Percentiles rank a stretch among this genome's conserved stretches.
Evolutionary conservation across 2,888 invertebrate genomes (phyloP).

Genomic region (Scrobipalpa costella): DNA sequence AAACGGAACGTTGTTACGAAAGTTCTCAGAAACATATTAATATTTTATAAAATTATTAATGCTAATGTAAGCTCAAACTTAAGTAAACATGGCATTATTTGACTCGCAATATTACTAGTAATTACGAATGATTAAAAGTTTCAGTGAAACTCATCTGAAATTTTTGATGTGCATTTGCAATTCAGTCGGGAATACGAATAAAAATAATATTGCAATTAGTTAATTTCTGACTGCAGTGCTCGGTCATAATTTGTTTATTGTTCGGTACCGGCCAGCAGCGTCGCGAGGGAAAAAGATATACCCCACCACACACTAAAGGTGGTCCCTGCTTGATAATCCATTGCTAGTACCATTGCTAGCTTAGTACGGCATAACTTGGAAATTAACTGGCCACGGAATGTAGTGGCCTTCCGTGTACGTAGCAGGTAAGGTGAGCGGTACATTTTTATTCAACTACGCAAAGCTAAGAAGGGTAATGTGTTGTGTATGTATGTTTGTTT

Average conservation of each 20-base stretch:
- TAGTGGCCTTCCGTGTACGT: neutral
- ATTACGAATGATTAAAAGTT: slow-evolving; percentile 4
- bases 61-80: neutral
- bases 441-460: slow-evolving; percentile 21
- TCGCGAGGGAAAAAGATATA: slow-evolving; percentile 7
- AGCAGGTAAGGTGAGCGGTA: neutral
- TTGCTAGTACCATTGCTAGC: neutral
- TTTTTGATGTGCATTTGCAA: neutral
- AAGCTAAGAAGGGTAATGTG: no score
- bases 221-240: slow-evolving; percentile 27
- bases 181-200: neutral
- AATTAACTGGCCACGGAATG: neutral
- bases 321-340: slow-evolving; percentile 13
- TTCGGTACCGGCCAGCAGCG: neutral
- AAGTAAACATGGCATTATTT: neutral
- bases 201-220: slow-evolving; percentile 8
- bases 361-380: neutral
- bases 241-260: slow-evolving; percentile 27
- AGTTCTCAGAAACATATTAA: neutral
- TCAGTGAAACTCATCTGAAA: slow-evolving; percentile 1
- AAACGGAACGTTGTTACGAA: slow-evolving; percentile 1
- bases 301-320: neutral
- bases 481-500: no score
- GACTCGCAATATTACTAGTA: neutral
- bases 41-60: slow-evolving; percentile 3